phyloP scores from a whole-genome alignment of 2,113 vertebrate genomes.

The Candoia aspera region DNA sequence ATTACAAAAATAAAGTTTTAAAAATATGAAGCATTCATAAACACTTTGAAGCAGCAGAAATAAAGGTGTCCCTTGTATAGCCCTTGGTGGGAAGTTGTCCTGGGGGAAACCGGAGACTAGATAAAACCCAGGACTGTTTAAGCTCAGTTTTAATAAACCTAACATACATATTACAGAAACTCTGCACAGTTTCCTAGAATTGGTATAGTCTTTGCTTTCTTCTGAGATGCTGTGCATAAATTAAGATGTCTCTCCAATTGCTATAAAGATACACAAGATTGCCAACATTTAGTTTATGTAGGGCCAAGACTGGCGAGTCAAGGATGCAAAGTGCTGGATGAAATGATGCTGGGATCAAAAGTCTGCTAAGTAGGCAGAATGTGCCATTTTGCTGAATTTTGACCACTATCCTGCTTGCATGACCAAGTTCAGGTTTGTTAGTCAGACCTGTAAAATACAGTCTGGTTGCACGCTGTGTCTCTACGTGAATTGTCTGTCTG shows the following conservation, averaged over 20 bases:
- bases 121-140: neutral
- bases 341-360: neutral
- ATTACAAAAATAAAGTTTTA: neutral
- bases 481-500: neutral
- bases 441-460: neutral
- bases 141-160: neutral
- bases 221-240: neutral
- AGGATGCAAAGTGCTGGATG: neutral
- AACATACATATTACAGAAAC: neutral
- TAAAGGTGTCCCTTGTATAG: neutral
- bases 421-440: neutral
- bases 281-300: neutral
- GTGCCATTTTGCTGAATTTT: conserved; percentile 3
- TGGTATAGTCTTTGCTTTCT: too few relatives aligned
- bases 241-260: neutral
- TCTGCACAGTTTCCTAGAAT: neutral
- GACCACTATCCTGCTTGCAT: neutral
- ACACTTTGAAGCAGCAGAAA: too few relatives aligned
- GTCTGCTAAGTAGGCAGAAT: neutral
- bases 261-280: neutral
- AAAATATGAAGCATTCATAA: neutral
- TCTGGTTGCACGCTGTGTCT: neutral
- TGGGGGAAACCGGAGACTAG: neutral
- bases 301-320: neutral
- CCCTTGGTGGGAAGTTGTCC: neutral